Evolutionary conservation across 2,888 invertebrate genomes (phyloP).

Genomic region (Bombyx huttoni): DNA sequence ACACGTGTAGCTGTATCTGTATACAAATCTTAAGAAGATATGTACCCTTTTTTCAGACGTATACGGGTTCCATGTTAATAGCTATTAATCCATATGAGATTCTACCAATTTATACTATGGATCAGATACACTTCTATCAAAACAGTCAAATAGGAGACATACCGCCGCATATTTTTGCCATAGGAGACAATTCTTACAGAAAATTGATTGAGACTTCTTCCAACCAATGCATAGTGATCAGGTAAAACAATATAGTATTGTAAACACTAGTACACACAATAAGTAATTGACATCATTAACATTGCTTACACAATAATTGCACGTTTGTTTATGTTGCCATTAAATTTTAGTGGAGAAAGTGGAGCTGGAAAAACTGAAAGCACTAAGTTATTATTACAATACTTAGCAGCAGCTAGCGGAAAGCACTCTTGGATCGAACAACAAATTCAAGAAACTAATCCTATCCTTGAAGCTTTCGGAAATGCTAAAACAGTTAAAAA

Average conservation of each 20-base stretch:
- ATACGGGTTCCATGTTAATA: constrained; percentile 94
- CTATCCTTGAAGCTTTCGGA: constrained; percentile 96
- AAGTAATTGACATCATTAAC: neutral
- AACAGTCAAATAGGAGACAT: constrained; percentile 87
- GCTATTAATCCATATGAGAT: constrained; percentile 97
- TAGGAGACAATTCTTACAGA: constrained; percentile 91
- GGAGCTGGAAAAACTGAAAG: constrained; percentile 98
- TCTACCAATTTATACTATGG: constrained; percentile 93
- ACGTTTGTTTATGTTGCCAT: neutral
- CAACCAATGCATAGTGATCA: constrained; percentile 96
- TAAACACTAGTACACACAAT: too few species aligned
- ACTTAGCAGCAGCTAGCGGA: constrained; percentile 92
- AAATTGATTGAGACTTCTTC: constrained; percentile 81
- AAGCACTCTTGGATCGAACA: constrained; percentile 98
- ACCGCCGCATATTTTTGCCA: constrained; percentile 96
- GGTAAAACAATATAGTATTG: constrained; percentile 59
- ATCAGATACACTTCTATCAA: constrained; percentile 87
- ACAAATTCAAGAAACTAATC: constrained; percentile 96
- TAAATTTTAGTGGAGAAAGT: constrained; percentile 86
- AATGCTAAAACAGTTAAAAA: constrained; percentile 97
- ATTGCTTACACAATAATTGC: neutral
- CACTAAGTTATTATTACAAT: constrained; percentile 94
- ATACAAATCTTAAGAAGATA: neutral
- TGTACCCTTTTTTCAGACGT: constrained; percentile 78
- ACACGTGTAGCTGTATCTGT: neutral